Percentiles rank a stretch among this genome's conserved stretches.
Evolutionary conservation across 1,140 invertebrate species (phyloP).

Genomic region (Oryzaephilus surinamensis): DNA sequence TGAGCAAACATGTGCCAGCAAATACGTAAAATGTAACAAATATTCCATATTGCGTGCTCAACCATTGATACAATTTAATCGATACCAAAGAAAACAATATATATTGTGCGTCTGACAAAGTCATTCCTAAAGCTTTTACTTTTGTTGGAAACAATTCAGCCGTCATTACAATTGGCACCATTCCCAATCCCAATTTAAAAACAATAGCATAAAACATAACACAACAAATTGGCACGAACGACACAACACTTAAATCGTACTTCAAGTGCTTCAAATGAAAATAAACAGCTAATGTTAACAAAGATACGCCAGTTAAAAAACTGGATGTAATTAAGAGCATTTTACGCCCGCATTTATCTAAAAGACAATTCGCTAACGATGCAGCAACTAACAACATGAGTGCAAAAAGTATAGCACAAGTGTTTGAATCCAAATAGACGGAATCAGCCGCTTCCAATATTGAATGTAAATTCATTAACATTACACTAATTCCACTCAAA

Average conservation of each 20-base stretch:
- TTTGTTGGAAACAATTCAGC: slow-evolving; percentile 54
- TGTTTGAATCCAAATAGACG: slow-evolving; percentile 21
- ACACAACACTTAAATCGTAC: slow-evolving; percentile 13
- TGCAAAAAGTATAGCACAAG: slow-evolving; percentile 29
- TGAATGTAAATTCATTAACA: slow-evolving; percentile 46
- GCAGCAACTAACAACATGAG: slow-evolving; percentile 27
- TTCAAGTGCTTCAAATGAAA: slow-evolving; percentile 21
- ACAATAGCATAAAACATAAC: slow-evolving; percentile 24
- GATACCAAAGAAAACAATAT: slow-evolving; percentile 47
- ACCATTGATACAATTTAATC: slow-evolving; percentile 49
- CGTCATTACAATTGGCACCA: slow-evolving; percentile 63
- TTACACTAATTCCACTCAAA: slow-evolving; percentile 40
- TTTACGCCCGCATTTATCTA: slow-evolving; percentile 38
- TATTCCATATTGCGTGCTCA: slow-evolving; percentile 39
- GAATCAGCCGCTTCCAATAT: slow-evolving; percentile 35
- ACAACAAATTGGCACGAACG: slow-evolving; percentile 20
- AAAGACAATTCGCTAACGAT: slow-evolving; percentile 17
- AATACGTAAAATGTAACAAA: slow-evolving; percentile 58
- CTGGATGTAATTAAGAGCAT: slow-evolving; percentile 33
- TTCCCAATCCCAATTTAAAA: slow-evolving; percentile 26
- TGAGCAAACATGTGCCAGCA: slow-evolving; percentile 45
- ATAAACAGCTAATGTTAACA: slow-evolving; percentile 23
- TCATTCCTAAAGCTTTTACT: slow-evolving; percentile 41
- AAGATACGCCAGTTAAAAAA: slow-evolving; percentile 15
- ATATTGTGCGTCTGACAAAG: slow-evolving; percentile 27